A percentile compares a stretch with the other conserved stretches of the same genome.
These are phyloP conservation scores for Sphenodon punctatus DNA, from an alignment of 2,797 vertebrate genomes.

Conservation along the genomic window DNA sequence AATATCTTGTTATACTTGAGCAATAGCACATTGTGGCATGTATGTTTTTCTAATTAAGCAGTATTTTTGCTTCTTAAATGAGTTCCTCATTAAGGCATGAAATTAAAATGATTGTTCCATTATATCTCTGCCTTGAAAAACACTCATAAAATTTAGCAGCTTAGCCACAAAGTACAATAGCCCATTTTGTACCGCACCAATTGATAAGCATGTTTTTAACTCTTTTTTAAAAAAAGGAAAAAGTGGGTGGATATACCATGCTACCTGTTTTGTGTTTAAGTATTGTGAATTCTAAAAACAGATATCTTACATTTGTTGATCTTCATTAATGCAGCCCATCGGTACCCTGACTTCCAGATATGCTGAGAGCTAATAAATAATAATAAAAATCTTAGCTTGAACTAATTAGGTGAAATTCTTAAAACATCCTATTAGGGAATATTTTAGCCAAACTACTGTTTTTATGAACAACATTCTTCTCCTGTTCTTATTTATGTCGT, in stretches of 20 bases:
- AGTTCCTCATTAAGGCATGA: not conserved
- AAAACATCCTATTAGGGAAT: not conserved
- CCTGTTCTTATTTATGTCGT: not conserved
- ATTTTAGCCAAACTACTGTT: not conserved
- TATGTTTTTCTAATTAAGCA: too few relatives aligned
- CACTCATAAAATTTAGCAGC: not conserved
- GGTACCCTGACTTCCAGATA: not conserved
- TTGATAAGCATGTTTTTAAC: not conserved
- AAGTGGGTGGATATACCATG: too few relatives aligned
- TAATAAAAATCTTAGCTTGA: too few relatives aligned
- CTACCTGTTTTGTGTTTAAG: not conserved
- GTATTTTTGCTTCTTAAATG: not conserved
- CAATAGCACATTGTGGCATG: fast-evolving
- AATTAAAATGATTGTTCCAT: too few relatives aligned
- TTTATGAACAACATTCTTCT: not conserved
- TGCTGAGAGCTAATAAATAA: fast-evolving
- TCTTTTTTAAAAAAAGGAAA: not conserved
- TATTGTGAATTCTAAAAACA: not conserved
- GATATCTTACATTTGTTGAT: not conserved
- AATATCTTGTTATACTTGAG: not conserved
- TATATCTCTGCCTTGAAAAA: not conserved
- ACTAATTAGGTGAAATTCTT: too few relatives aligned
- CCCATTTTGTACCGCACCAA: not conserved
- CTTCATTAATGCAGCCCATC: not conserved
- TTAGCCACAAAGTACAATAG: too few relatives aligned